Evolutionary conservation across 2,797 vertebrate genomes (phyloP), one percentile per base, ranked within the genome.

Genomic region (Petrocephalus schoutedeni): DNA sequence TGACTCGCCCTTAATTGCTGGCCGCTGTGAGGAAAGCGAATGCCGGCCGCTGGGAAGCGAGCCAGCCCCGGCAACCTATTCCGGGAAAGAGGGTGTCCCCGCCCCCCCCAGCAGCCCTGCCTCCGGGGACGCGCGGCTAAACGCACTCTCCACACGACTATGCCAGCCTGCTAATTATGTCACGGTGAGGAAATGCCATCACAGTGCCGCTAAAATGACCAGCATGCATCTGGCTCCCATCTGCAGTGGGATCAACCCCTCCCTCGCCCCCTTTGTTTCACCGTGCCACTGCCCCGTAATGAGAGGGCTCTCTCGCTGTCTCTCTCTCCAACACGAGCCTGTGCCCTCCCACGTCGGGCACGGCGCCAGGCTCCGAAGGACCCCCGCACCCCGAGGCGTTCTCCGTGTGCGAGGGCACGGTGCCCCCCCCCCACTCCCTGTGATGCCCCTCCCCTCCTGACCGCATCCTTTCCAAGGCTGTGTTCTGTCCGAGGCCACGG

Each of bases 1-100:
- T 94, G 93, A 94, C 91, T 90, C 85, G 87, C 89, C 90, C 92
- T 94, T 94, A 95, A 94, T 95, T 92, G 91, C 91, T 93, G 90
- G 88, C 89, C 92, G 93, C 94, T 91, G 94, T 94, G 93, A 90
- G 92, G 93, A 95, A 94, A 93, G 91, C 91, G 90, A 92, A 88
- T 54, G 61, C 90, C 86, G 87, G 32, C 87, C 87, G 86, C 80
- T 89, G 28, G 9, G 80, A 59, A 58, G 28, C 58, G 64, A 41
- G 67, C 53, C 53, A 12, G 61, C n/a, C 5, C 49, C 21, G 19
- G 45, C 16, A 53, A 85, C n/a, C 12, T 57, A 14, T 57, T 56
- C 83, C 21, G 32, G 23, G 16, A 77, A 28, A 41, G 12, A 4
- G 14, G 3, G 36, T 41, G 36, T 3, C 2, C 2, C 10, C 3